Evolutionary conservation across 1,140 invertebrate genomes (phyloP), one percentile per base, ranked within the genome.

Genomic region (Psix sp.): DNA sequence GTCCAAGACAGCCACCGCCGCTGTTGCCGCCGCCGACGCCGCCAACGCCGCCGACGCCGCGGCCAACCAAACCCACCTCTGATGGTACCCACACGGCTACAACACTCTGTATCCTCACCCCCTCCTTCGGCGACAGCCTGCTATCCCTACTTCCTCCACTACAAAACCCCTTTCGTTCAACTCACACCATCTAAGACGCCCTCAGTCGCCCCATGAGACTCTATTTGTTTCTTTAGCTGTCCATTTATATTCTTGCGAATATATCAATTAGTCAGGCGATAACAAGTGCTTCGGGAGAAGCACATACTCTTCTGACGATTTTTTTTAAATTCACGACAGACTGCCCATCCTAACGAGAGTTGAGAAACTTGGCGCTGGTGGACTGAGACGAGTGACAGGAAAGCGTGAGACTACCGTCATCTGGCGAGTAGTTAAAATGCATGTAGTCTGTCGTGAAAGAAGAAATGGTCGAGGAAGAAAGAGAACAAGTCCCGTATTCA

Each of bases 391-490:
- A 21, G 20, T 36, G n/a, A 56, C 56, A 43, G 82, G 82, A 66
- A 81, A 83, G 82, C 83, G 84, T 86, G 84, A 82, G 86, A 86
- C 70, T 71, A 51, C 49, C 75, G 68, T 79, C 86, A 87, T 84
- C 86, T 87, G 85, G 73, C 65, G 82, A 78, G 81, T 87, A 87
- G 85, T 87, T 87, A 87, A 87, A 87, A 87, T 87, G 84, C 84
- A 87, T 87, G 86, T 87, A 86, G 85, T 85, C 86, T 77, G 77
- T 74, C 72, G 60, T 39, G 20, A 72, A 57, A 65, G 66, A 80
- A 79, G 62, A 62, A 57, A 74, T 77, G 73, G 35, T 13, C 2
- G 24, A 43, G 42, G 26, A 21, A 62, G 46, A 67, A 40, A 65
- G 60, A 73, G 70, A 62, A 74, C 56, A 60, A 78, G 74, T 84